Evolutionary conservation across 1,140 invertebrate species (phyloP).

Genomic region (Rhagoletis zephyria): DNA sequence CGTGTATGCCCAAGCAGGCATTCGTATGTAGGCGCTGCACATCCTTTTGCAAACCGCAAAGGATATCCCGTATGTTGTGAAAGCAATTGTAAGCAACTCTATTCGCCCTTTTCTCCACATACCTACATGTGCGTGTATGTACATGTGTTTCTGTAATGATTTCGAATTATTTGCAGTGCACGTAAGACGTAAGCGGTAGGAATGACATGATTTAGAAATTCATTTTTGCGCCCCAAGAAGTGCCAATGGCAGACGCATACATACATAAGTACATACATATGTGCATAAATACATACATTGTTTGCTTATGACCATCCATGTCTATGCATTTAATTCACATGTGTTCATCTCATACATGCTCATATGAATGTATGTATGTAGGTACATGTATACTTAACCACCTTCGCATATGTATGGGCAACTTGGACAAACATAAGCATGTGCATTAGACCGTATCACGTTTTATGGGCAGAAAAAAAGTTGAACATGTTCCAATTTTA

Average conservation of each 20-base stretch:
- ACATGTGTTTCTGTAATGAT: background rate
- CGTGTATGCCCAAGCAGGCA: slow-evolving; percentile 18
- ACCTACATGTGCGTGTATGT: background rate
- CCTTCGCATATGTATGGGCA: background rate
- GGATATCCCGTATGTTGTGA: slow-evolving; percentile 31
- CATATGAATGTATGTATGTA: background rate
- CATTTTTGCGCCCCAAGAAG: slow-evolving; percentile 13
- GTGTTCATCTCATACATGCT: background rate
- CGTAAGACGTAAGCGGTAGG: background rate
- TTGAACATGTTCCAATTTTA: too few relatives aligned
- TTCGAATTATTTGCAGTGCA: background rate
- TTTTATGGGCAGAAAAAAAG: too few relatives aligned
- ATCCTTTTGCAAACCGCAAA: slow-evolving; percentile 36
- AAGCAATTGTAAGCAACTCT: background rate
- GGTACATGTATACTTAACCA: background rate
- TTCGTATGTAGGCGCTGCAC: background rate
- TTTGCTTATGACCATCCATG: background rate
- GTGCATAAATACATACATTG: background rate
- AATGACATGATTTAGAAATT: slow-evolving; percentile 45
- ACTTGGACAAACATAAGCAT: background rate
- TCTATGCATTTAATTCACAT: background rate
- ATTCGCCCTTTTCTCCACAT: background rate
- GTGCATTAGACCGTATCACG: too few relatives aligned
- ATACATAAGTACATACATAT: background rate
- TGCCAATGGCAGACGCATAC: background rate